Evolutionary conservation across 2,888 invertebrate genomes (phyloP), one percentile per base, ranked within the genome.

Genomic region (Oasisia sp.): DNA sequence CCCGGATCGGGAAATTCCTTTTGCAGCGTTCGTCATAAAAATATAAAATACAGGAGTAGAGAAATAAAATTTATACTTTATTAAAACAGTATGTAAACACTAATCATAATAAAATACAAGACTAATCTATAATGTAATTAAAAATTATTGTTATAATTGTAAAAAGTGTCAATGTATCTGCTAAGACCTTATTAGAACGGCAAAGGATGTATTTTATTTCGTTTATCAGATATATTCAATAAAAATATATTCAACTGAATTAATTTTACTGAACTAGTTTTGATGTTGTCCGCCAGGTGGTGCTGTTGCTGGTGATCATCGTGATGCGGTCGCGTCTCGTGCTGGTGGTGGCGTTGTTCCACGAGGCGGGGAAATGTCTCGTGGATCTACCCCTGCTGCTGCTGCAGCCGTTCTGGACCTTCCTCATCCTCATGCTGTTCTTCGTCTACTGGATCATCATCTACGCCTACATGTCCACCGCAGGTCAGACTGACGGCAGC

Each of bases 351-450:
- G 97, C 98, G 32, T 97, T 99, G 93, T 99, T 99, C 96, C 98
- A 98, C 95, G 99, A 99, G 96, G 98, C 99, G 0, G 98, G 98
- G 27, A 97, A 98, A 95, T 99, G 98, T 95, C 97, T 99, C 94
- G 97, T 97, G 92, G 97, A 98, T 94, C 97, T 99, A 94, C 99
- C 99, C 0, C 97, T 98, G 5, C 97, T 99, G 91, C 97, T 99
- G 95, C 97, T 98, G 90, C 99, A 99, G 95, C 95, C 97, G 19
- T 89, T 97, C 45, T 96, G 95, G 95, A 99, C 99, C 0, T 98
- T 98, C 96, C 94, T 98, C 93, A 97, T 98, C 93, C 97, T 99
- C 0, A 96, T 98, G 38, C 95, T 97, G 92, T 98, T 99, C 96
- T 97, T 98, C 94, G 97, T 97, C 93, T 98, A 98, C 97, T 99